A percentile compares a stretch with the other conserved stretches of the same genome.
Evolutionary conservation across 2,113 vertebrate species (phyloP).

Genomic region (Sterrhoptilus dennistouni): DNA sequence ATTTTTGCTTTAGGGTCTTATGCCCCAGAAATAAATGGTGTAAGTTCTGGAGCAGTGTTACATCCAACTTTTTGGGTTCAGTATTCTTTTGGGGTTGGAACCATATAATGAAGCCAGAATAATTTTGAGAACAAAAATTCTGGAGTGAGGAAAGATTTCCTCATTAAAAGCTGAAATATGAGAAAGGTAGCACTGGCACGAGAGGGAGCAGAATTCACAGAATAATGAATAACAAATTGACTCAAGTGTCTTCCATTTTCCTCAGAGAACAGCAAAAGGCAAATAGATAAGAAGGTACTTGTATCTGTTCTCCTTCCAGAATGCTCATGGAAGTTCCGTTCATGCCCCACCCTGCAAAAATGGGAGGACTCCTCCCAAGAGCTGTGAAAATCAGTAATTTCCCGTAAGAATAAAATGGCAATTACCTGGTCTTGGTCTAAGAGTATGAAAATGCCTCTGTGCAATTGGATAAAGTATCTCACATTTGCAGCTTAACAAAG

Average conservation of each 20-base stretch:
- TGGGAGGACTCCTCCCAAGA: accelerated
- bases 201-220: neutral
- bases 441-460: neutral
- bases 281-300: neutral
- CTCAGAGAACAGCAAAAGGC: neutral
- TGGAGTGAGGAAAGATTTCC: neutral
- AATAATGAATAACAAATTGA: neutral
- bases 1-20: neutral
- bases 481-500: neutral
- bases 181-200: neutral
- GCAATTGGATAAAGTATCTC: neutral
- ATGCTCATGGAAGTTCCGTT: neutral
- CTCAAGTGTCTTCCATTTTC: neutral
- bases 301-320: neutral
- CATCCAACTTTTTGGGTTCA: neutral
- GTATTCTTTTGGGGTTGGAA: neutral
- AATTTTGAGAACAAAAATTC: neutral
- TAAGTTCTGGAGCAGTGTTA: neutral
- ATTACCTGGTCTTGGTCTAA: neutral
- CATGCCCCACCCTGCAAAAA: neutral
- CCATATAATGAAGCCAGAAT: neutral
- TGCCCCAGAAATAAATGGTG: neutral
- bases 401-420: neutral
- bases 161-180: neutral
- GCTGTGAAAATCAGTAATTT: neutral